phyloP scores from a whole-genome alignment of 2,113 vertebrate species.

The Rhabdomys dilectus region DNA sequence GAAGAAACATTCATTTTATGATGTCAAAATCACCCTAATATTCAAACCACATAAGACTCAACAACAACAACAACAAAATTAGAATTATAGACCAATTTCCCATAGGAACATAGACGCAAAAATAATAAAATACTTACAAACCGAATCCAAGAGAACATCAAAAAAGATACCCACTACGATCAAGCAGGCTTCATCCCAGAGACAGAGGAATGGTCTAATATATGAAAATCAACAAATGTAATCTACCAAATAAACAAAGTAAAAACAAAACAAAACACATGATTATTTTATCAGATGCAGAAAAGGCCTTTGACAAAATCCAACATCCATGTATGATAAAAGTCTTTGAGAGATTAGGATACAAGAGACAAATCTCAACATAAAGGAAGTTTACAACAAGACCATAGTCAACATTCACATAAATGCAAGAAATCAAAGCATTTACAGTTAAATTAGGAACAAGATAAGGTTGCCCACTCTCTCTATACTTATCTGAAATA shows the following conservation, averaged over 20 bases:
- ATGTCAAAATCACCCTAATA: background rate
- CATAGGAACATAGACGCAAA: background rate
- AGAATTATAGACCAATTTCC: background rate
- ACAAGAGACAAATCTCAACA: background rate
- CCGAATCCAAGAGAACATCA: background rate
- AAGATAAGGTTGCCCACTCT: background rate
- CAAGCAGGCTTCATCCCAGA: background rate
- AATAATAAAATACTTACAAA: background rate
- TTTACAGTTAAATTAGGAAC: background rate
- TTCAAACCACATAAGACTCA: background rate
- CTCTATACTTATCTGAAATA: background rate
- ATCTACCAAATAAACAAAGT: background rate
- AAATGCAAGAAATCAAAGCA: background rate
- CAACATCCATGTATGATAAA: background rate
- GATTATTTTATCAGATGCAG: background rate
- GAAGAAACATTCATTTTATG: background rate
- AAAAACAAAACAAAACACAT: background rate
- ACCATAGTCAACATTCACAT: background rate
- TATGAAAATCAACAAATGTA: background rate
- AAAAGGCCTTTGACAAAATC: background rate
- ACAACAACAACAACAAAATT: background rate
- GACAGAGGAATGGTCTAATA: background rate
- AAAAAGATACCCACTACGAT: background rate
- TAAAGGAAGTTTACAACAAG: background rate
- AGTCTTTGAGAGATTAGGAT: background rate